Evolutionary conservation across 1,140 invertebrate genomes (phyloP), one percentile per base, ranked within the genome.

Genomic region (Papilio polytes): DNA sequence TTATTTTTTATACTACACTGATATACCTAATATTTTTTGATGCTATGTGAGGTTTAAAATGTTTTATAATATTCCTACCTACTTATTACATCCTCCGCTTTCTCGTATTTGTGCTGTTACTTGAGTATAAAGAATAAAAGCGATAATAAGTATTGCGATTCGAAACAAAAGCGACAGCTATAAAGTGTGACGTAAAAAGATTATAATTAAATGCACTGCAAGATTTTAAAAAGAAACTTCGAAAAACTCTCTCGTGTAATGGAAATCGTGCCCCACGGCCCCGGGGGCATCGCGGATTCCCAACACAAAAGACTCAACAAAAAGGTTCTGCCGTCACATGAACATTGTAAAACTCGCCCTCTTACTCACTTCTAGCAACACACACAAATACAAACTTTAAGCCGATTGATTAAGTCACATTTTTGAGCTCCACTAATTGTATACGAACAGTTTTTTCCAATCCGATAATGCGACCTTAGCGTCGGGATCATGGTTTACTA

Each of bases 381-480:
- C 89, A 89, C 87, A 87, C 86, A 85, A 93, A 91, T 90, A 81
- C 78, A 83, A 89, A 87, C 93, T 90, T 81, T 91, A 89, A 73
- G 22, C 72, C 82, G 44, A 73, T 66, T 78, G 31, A 72, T 78
- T 89, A 92, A 89, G 88, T 80, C 83, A 73, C 80, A 90, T 86
- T 92, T 92, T 91, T 70, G 74, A 78, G 44, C 20, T 72, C 15
- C 53, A 41, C 20, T 83, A 81, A 86, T 84, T 89, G 82, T 89
- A 89, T 88, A 87, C 87, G 88, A 91, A 93, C 88, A 90, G 90
- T 94, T 94, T 93, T 92, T 92, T 91, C 91, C 92, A 93, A 94
- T 94, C 90, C 91, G 92, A 94, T 94, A 94, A 94, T 94, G 91
- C 91, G 91, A 92, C 92, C 91, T 94, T 93, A 93, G 90, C 87